Evolutionary conservation across 2,797 vertebrate genomes (phyloP).

Genomic region (Halcyon leucocephala): DNA sequence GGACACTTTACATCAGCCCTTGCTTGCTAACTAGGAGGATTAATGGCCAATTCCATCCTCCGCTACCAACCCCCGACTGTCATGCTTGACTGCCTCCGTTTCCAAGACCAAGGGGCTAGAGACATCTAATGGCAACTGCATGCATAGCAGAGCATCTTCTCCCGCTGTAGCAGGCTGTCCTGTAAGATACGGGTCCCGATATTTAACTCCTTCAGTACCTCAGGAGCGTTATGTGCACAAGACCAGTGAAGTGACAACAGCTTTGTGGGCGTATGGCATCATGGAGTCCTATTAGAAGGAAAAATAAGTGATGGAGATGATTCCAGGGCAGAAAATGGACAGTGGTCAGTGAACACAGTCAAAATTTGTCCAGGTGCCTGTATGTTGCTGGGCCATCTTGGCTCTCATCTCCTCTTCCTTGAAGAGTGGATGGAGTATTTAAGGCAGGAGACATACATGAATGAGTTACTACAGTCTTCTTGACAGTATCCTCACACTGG

Average conservation of each 20-base stretch:
- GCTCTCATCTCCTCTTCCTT: background rate
- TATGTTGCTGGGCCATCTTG: background rate
- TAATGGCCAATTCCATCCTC: conserved; percentile 38
- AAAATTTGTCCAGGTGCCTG: background rate
- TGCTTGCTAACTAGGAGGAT: conserved; percentile 42
- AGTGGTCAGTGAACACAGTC: background rate
- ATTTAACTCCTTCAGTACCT: conserved; percentile 33
- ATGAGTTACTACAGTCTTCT: background rate
- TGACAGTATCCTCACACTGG: background rate
- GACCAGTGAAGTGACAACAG: background rate
- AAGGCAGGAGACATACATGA: background rate
- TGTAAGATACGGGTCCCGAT: background rate
- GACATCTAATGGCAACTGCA: conserved; percentile 80
- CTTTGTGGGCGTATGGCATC: background rate
- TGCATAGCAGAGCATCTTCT: conserved; percentile 62
- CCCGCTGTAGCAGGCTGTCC: background rate
- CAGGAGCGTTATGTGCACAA: fast-evolving
- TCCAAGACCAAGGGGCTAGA: conserved; percentile 72
- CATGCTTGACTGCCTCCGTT: background rate
- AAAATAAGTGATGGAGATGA: background rate
- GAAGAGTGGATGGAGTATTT: background rate
- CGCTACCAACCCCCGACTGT: background rate
- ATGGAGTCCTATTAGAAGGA: background rate
- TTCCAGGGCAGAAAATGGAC: background rate
- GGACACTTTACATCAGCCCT: background rate